Base-by-base conservation (phyloP, 2,888 invertebrate genomes). In the Pyrrhosoma nymphula region DNA sequence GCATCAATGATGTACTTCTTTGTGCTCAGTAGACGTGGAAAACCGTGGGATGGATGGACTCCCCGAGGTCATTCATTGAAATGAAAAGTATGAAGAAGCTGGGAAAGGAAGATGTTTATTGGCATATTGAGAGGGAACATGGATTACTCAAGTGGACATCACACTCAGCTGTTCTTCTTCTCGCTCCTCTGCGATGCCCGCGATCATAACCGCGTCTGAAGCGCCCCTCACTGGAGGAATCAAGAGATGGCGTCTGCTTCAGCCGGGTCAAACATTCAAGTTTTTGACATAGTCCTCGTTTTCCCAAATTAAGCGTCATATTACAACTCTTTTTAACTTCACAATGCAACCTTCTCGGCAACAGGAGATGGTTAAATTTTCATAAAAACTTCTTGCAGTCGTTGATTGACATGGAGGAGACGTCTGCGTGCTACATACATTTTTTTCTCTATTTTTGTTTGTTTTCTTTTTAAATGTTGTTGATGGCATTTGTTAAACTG, bases 101-200 rank as follows among this genome's bases (percentile, higher is more conserved):
- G 35, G 39, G 91, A 26, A 91, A 91, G 63, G 63, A 63, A 91
- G 35, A 20, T 14, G 30, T 91, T 91, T 91, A 91, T 91, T 91
- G 91, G 63, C 63, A 91, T 63, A 39, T 30, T 39, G 20, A 47
- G 47, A 8, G 63, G 63, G 91, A 63, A 91, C 60, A 60, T 35
- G 35, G 63, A 91, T 63, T 60, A 26, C 39, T 35, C 63, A n/a
- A n/a, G n/a, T 91, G 63, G 18, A 91, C 60, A 39, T 39, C 69
- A 69, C n/a, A 69, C 26, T 69, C 69, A n/a, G 26, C 69, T 8
- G n/a, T n/a, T 69, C 69, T n/a, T 69, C n/a, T n/a, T 26, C 69
- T n/a, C 69, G 26, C 6, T 26, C 0, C 6, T 26, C n/a, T 4
- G 69, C 20, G 26, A 69, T 12, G 26, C 4, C 20, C 69, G 69